These are phyloP conservation scores for Rotaria macrura DNA, from an alignment of 2,888 invertebrate species.

Conservation along the genomic window DNA sequence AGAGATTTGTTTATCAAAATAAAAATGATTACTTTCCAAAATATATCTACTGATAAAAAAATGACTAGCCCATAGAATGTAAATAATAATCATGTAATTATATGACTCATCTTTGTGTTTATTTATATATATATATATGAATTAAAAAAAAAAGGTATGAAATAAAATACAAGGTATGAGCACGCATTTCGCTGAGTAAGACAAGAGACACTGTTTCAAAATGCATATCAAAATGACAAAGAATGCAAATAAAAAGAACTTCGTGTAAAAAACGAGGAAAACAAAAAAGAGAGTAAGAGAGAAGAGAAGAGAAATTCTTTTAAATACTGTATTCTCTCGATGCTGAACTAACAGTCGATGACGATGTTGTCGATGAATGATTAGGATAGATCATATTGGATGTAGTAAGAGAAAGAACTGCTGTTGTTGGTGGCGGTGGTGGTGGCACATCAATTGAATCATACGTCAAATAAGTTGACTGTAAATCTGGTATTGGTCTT, in stretches of 20 bases:
- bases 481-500: neutral
- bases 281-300: neutral
- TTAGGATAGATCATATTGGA: neutral
- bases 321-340: neutral
- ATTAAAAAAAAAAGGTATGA: neutral
- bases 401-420: no score
- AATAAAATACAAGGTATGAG: conserved; percentile 4
- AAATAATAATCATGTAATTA: no score
- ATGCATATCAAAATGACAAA: conserved; percentile 1
- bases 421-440: neutral
- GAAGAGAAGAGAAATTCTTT: neutral
- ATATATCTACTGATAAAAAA: no score
- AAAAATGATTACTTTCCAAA: no score
- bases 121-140: neutral
- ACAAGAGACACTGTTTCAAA: neutral
- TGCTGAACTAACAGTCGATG: neutral
- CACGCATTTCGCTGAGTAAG: neutral
- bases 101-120: no score
- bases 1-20: no score
- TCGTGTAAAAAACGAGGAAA: no score
- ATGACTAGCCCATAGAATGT: no score
- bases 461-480: neutral
- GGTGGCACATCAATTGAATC: neutral
- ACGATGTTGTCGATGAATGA: neutral
- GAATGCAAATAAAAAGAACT: neutral